These are phyloP conservation scores for Aporrectodea caliginosa DNA, from an alignment of 1,140 invertebrate genomes.

Conservation along the genomic window DNA sequence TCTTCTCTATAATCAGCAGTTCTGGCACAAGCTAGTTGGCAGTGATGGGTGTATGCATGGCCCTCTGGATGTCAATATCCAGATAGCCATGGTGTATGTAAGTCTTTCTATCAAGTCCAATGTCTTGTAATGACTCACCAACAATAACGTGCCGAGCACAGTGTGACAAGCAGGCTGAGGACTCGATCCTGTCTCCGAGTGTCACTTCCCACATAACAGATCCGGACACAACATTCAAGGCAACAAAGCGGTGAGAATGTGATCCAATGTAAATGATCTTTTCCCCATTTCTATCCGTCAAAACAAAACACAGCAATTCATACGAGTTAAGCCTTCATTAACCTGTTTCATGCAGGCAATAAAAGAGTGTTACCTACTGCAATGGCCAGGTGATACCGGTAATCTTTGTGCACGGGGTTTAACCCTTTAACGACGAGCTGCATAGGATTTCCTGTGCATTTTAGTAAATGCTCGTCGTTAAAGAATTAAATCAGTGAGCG, in stretches of 20 bases:
- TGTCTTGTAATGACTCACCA: too few species aligned
- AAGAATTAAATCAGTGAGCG: too few species aligned
- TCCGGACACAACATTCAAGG: constrained; percentile 56
- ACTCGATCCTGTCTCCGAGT: constrained; percentile 61
- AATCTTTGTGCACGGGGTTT: too few species aligned
- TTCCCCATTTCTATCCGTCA: constrained; percentile 32
- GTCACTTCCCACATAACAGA: constrained; percentile 50
- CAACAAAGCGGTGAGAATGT: constrained; percentile 63
- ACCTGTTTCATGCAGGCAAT: not conserved
- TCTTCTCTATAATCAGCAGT: too few species aligned
- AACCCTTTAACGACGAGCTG: too few species aligned
- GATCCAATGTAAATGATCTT: constrained; percentile 59
- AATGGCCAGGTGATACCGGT: not conserved
- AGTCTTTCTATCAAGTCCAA: too few species aligned
- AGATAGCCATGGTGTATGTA: too few species aligned
- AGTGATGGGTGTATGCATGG: too few species aligned
- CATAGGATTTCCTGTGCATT: too few species aligned
- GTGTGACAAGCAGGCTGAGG: constrained; percentile 57
- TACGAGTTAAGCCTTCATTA: not conserved
- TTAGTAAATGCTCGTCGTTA: too few species aligned
- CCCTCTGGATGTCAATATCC: too few species aligned
- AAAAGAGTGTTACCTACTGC: not conserved
- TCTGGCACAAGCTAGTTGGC: too few species aligned
- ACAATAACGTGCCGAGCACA: constrained; percentile 53
- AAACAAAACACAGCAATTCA: constrained; percentile 25